Evolutionary conservation across 1,140 invertebrate species (phyloP).

Genomic region (Eumaeus atala): DNA sequence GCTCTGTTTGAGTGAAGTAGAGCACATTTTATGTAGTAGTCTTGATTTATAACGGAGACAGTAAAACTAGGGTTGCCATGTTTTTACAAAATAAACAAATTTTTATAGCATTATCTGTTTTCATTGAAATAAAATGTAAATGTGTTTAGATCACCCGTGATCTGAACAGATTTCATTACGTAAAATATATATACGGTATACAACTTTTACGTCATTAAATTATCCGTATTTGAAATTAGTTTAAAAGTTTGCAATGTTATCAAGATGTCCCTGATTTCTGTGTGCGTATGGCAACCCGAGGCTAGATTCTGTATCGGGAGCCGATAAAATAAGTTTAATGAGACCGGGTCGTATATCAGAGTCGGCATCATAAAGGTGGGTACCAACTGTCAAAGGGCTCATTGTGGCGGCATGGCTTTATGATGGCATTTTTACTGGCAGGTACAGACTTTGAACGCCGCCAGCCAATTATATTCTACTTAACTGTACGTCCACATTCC

Average conservation of each 20-base stretch:
- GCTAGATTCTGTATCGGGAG: constrained; percentile 53
- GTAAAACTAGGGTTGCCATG: constrained; percentile 11
- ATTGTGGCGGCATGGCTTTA: constrained; percentile 61
- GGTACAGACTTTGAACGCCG: constrained; percentile 64
- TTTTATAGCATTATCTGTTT: no score
- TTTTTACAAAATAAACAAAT: neutral
- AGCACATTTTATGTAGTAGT: constrained; percentile 38
- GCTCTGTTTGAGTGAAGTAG: constrained; percentile 43
- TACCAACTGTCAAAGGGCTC: constrained; percentile 67
- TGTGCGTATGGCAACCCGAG: neutral
- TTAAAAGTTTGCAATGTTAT: neutral
- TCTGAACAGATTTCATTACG: no score
- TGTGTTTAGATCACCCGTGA: no score
- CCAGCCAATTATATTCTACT: constrained; percentile 71
- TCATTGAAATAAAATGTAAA: no score
- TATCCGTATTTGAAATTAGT: neutral
- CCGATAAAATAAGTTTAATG: constrained; percentile 70
- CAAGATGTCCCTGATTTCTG: neutral
- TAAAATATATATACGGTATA: no score
- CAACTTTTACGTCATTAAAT: no score
- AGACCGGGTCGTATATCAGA: constrained; percentile 60
- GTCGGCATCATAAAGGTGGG: constrained; percentile 69
- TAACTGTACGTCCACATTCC: constrained; percentile 36
- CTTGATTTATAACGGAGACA: constrained; percentile 53
- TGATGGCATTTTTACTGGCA: constrained; percentile 70